These are phyloP conservation scores for Coelinius sp. DNA, from an alignment of 2,888 invertebrate species.

Conservation along the genomic window DNA sequence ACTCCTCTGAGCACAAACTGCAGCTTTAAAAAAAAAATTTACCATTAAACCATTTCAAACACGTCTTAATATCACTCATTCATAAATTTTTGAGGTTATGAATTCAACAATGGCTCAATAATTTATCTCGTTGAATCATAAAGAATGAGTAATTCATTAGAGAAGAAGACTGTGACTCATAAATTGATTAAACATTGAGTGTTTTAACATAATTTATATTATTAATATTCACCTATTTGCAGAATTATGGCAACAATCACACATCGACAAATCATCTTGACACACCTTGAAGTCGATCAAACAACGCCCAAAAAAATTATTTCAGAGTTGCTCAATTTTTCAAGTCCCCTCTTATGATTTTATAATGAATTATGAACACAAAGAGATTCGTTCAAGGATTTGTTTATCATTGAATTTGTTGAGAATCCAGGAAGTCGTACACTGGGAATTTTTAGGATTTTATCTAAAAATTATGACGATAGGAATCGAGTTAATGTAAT, in stretches of 20 bases:
- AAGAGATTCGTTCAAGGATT: no score
- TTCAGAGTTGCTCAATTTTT: conserved; percentile 12
- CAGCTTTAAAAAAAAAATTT: conserved; percentile 50
- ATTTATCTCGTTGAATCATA: neutral
- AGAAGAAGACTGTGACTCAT: neutral
- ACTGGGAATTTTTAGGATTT: neutral
- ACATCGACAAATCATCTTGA: conserved; percentile 57
- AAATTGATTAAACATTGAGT: neutral
- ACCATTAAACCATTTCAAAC: no score
- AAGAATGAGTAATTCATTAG: neutral
- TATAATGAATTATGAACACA: no score
- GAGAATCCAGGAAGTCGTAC: no score
- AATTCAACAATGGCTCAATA: neutral
- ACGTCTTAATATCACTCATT: no score
- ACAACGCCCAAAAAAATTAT: conserved; percentile 43
- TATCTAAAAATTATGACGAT: neutral
- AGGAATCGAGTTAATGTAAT: neutral
- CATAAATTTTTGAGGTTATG: conserved; percentile 19
- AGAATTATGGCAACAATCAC: conserved; percentile 51
- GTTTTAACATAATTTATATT: neutral
- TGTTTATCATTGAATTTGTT: neutral
- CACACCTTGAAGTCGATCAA: conserved; percentile 55
- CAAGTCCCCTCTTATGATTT: neutral
- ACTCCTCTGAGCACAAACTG: conserved; percentile 80
- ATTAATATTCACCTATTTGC: conserved; percentile 55